Percentiles rank a stretch among this genome's conserved stretches.
Evolutionary conservation across 2,888 invertebrate species (phyloP).

Genomic region (Tiphia femorata): DNA sequence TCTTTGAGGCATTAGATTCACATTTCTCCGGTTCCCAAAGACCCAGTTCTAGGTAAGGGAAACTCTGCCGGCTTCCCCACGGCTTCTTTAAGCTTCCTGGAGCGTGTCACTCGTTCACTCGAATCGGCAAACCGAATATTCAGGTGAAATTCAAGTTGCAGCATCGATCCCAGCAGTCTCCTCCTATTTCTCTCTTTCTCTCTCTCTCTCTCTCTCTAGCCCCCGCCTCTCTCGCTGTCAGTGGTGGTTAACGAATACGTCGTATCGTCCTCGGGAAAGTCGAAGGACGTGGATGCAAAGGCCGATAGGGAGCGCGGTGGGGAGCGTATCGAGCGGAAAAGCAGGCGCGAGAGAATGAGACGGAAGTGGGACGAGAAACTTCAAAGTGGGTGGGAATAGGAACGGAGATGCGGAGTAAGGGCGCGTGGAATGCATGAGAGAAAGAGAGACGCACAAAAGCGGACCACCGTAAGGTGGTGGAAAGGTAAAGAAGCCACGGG

Average conservation of each 20-base stretch:
- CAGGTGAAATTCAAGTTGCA: constrained; percentile 28
- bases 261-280: constrained; percentile 13
- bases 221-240: constrained; percentile 1
- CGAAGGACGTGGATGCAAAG: constrained; percentile 4
- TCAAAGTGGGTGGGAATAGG: not conserved
- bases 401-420: constrained; percentile 8
- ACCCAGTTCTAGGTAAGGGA: constrained; percentile 15
- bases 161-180: constrained; percentile 32
- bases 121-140: constrained; percentile 23
- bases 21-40: constrained; percentile 1
- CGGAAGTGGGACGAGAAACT: not conserved
- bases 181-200: too few species aligned
- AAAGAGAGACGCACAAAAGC: not conserved
- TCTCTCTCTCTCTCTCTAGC: too few species aligned
- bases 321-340: not conserved
- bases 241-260: constrained; percentile 27
- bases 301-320: not conserved
- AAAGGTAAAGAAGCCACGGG: not conserved
- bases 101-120: constrained; percentile 15
- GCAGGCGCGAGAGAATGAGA: not conserved
- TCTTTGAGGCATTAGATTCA: not conserved
- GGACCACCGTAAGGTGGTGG: too few species aligned
- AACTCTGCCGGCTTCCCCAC: constrained; percentile 8
- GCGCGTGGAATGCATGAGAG: too few species aligned
- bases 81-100: constrained; percentile 9